Evolutionary conservation across 64 coral and sea anemone genomes (phyloP), one percentile per base, ranked within the genome.

Genomic region (Montipora cactus): DNA sequence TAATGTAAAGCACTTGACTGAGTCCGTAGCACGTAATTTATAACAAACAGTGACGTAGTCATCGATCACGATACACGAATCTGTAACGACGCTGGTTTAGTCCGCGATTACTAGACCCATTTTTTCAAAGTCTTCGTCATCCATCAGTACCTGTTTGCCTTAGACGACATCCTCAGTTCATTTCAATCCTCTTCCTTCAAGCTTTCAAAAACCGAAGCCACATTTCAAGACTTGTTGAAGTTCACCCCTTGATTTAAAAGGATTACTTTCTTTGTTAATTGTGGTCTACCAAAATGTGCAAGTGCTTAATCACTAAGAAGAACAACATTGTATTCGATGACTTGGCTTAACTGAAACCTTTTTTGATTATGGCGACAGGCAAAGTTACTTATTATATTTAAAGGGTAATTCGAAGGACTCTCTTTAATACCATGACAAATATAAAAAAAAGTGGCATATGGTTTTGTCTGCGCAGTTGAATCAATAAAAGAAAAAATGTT

Each of bases 311-410:
- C 1, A 37, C 37, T 37, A 37, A 37, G 0, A 37, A 37, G 37
- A 37, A 37, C 37, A 37, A 37, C 37, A 37, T 37, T 37, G 37
- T 37, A 37, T 37, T 37, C 1, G 37, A 37, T 37, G 37, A 37
- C 37, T 37, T 37, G 37, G 37, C 37, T 37, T 37, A 37, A 37
- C 37, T 37, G 37, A 37, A 37, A 37, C 37, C 37, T 68, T 86
- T 86, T 59, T 9, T 86, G 1, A 8, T 9, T 86, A 71, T 71
- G 18, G 62, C 47, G 47, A 59, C 64, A 86, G 82, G 64, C 71
- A 71, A 86, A 49, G 20, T 44, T 13, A 86, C 18, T 21, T 50
- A 12, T 16, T 12, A 64, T 72, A 3, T 50, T 48, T 13, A 21
- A 14, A 86, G 16, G 50, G 50, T 57, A 11, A 8, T 8, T 49